Evolutionary conservation across 53 echinoderm and acorn worm species (phyloP).

Genomic region (Zoroaster sp.): DNA sequence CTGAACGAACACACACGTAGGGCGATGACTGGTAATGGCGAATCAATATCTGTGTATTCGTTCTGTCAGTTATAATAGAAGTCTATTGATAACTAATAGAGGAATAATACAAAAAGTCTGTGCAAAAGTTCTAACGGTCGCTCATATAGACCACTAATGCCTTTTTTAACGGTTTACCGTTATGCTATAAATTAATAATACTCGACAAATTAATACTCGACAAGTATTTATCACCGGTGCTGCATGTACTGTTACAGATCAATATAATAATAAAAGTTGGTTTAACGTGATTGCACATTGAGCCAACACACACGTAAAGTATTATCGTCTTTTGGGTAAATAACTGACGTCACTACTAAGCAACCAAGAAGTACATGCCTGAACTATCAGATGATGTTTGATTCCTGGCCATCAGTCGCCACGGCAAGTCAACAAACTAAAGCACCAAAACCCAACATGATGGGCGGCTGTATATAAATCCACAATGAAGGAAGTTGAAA

Average conservation of each 20-base stretch:
- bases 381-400: neutral
- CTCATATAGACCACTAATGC: neutral
- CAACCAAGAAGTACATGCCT: slow-evolving; percentile 13
- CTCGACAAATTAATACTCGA: too few relatives aligned
- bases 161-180: neutral
- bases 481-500: too few relatives aligned
- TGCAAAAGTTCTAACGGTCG: neutral
- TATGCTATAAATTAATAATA: too few relatives aligned
- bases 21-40: neutral
- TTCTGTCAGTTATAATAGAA: neutral
- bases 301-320: neutral
- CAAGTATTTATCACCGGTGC: too few relatives aligned
- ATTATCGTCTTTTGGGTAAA: neutral
- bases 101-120: neutral
- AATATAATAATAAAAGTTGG: neutral
- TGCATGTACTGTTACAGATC: neutral
- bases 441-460: neutral
- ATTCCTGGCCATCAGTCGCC: neutral
- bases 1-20: neutral
- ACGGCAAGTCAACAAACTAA: neutral
- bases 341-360: neutral
- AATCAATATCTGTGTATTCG: neutral
- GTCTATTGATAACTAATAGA: neutral
- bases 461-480: too few relatives aligned
- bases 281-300: neutral